Conservation (phyloP, 1,140 invertebrate species). For the Drosophila pseudoananassae region DNA sequence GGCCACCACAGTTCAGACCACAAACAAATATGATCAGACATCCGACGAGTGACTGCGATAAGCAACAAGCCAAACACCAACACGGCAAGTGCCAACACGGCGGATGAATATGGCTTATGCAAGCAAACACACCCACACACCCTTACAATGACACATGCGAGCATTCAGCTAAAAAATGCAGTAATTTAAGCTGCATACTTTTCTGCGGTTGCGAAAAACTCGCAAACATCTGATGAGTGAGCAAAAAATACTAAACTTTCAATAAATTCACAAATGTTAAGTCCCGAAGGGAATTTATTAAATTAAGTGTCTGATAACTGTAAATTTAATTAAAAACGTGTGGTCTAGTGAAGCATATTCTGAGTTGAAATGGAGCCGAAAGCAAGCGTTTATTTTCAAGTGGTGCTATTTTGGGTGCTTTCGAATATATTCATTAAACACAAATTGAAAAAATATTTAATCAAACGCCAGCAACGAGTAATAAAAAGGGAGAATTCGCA, state of each 20-base stretch:
- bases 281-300: not conserved
- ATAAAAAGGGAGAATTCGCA: slow-evolving; percentile 16
- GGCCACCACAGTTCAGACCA: slow-evolving; percentile 61
- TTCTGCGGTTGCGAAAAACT: slow-evolving; percentile 44
- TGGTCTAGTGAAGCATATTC: not conserved
- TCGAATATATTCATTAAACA: slow-evolving; percentile 24
- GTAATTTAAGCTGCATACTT: slow-evolving; percentile 55
- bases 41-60: slow-evolving; percentile 60
- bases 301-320: slow-evolving; percentile 6
- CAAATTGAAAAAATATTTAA: slow-evolving; percentile 53
- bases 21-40: slow-evolving; percentile 82
- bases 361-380: not conserved
- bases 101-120: slow-evolving; percentile 67
- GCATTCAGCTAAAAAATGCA: slow-evolving; percentile 35
- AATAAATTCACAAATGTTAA: slow-evolving; percentile 3
- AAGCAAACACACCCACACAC: slow-evolving; percentile 21
- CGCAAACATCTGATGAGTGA: not conserved
- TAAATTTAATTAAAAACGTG: slow-evolving; percentile 11
- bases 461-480: slow-evolving; percentile 34
- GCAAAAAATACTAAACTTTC: slow-evolving; percentile 13
- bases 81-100: slow-evolving; percentile 65
- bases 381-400: slow-evolving; percentile 1
- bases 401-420: slow-evolving; percentile 5
- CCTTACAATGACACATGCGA: slow-evolving; percentile 30
- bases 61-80: slow-evolving; percentile 52